Base-by-base conservation (phyloP, 2,888 invertebrate genomes). In the Drosophila merina region DNA sequence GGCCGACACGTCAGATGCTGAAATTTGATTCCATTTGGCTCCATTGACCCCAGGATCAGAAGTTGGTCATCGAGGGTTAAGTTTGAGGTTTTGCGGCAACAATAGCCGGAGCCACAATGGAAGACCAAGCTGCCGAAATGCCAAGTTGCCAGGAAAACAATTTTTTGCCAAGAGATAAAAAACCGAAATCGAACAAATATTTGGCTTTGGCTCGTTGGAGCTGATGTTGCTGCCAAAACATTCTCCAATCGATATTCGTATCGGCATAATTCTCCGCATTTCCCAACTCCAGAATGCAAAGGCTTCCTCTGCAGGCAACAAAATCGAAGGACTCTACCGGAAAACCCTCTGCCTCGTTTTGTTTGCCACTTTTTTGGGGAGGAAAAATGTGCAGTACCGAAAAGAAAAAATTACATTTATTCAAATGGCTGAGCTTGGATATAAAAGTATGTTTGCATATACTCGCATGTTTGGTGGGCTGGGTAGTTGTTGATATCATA, bases 111-210 rank as follows among this genome's bases (percentile, higher is more conserved):
- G 20, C 20, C 36, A 45, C 30, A 44, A 44, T 36, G 26, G 12
- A 26, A 44, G 38, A 9, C 45, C 10, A 48, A 56, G 36, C 72
- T 51, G 55, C 50, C 63, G 66, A 36, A n/a, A 36, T 36, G 36
- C 36, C 62, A 57, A 63, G 62, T 68, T 84, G 87, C 67, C 85
- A 77, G 74, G 73, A 82, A 86, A 82, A 84, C 87, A 79, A 85
- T 76, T 81, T 71, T 63, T 42, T 7, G 25, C 67, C n/a, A 10
- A 44, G 14, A 50, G 72, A 40, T 49, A 71, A 60, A 70, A 70
- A 70, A 68, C 63, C 60, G 42, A 71, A 64, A 66, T 31, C 54
- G 64, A 64, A 47, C 76, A 72, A 86, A 86, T 84, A 84, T 86
- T 74, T 76, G 76, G 55, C 63, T 72, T 64, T 47, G 45, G 66